phyloP scores from a whole-genome alignment of 2,797 vertebrate genomes.

The Liparis tanakae region DNA sequence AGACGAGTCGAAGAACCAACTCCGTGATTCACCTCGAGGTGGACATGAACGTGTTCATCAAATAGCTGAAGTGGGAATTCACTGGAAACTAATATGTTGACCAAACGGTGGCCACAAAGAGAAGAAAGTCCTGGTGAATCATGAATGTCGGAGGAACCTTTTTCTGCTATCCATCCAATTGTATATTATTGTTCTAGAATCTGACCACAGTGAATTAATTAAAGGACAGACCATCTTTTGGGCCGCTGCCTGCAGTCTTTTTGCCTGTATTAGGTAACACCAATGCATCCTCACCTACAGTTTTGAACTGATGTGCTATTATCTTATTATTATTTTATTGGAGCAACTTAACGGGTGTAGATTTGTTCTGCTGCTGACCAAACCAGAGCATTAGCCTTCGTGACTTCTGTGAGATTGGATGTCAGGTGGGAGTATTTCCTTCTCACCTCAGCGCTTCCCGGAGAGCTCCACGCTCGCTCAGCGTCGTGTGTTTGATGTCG shows the following conservation, averaged over 20 bases:
- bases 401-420: not conserved
- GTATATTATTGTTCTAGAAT: no score
- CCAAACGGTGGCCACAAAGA: no score
- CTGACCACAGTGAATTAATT: no score
- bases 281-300: not conserved
- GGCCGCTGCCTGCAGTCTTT: no score
- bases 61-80: not conserved
- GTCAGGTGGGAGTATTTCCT: not conserved
- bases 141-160: no score
- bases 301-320: not conserved
- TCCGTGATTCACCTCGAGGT: not conserved
- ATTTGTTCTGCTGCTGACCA: not conserved
- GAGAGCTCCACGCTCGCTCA: conserved; percentile 87
- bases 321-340: not conserved
- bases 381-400: not conserved
- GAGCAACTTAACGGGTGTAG: not conserved
- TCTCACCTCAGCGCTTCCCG: conserved; percentile 70
- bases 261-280: no score
- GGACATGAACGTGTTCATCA: not conserved
- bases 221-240: no score
- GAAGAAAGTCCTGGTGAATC: no score
- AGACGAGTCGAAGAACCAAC: not conserved
- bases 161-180: no score
- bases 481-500: conserved; percentile 93
- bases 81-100: not conserved